These are phyloP conservation scores for Physella acuta DNA, from an alignment of 1,140 invertebrate genomes.

Conservation along the genomic window DNA sequence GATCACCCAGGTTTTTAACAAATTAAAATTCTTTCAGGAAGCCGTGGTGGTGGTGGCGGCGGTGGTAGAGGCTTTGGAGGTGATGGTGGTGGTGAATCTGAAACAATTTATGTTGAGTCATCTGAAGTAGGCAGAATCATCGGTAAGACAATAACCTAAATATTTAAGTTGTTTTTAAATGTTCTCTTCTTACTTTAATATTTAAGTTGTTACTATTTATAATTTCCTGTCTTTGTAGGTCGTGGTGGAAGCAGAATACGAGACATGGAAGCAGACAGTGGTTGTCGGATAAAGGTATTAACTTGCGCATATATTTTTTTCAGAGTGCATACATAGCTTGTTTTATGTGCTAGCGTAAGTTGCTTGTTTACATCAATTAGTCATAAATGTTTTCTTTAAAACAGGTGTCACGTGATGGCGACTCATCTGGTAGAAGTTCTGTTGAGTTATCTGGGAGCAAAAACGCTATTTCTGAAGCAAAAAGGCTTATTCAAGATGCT, in stretches of 20 bases:
- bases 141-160: not conserved
- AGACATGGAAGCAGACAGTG: conserved; percentile 88
- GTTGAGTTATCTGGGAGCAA: conserved; percentile 21
- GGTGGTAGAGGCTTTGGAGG: not conserved
- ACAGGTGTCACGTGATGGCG: conserved; percentile 17
- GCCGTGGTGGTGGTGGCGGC: conserved; percentile 6
- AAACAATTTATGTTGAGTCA: conserved; percentile 10
- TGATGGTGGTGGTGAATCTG: conserved; percentile 6
- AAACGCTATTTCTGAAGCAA: conserved; percentile 16
- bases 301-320: not conserved
- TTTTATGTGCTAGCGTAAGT: too few relatives aligned
- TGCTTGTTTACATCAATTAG: not conserved
- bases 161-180: not conserved
- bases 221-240: conserved; percentile 60
- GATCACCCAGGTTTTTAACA: too few relatives aligned
- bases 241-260: conserved; percentile 93
- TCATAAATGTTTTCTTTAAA: not conserved
- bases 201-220: not conserved
- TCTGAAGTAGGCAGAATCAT: conserved; percentile 17
- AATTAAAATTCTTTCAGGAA: not conserved
- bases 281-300: conserved; percentile 66
- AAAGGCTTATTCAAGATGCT: conserved; percentile 16
- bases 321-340: too few relatives aligned
- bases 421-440: conserved; percentile 6
- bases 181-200: too few relatives aligned